Base-by-base conservation (phyloP, 2,113 vertebrate genomes). In the Rhea pennata region DNA sequence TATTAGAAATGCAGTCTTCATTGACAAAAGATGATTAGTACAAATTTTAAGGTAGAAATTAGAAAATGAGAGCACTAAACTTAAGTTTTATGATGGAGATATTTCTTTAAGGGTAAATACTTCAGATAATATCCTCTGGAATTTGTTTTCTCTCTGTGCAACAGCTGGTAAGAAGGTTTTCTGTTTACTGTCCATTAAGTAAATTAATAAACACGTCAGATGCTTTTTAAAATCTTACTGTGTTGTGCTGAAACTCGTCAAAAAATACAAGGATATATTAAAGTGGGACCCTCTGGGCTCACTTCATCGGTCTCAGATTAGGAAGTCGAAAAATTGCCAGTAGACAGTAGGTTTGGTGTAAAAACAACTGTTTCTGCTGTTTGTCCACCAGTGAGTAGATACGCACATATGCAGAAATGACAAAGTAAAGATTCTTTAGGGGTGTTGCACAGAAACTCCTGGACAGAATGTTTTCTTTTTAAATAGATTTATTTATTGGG, bases 341-440 rank as follows among this genome's bases (percentile, higher is more conserved):
- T 9, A 16, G 11, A 1, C 2, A 2, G 5, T 2, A 72, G 15
- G 2, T 48, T 67, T 61, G 6, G 4, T 48, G 29, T 44, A 54
- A 88, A 88, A 15, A 3, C 36, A 71, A 7, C 1, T 84, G 50
- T 22, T 53, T n/a, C 14, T 72, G 42, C 33, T 83, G 5, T 77
- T 81, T 65, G 21, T 19, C 6, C n/a, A 42, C 5, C 24, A 76
- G 17, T 7, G 12, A 73, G 39, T 5, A 65, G 67, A 67, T 67
- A 19, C 33, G 6, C 12, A 48, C 40, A 46, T 27, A 3, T 53
- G 15, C n/a, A 42, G 4, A 33, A 76, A 75, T 44, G 17, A 56
- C 7, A 51, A 36, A 70, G 5, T 21, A 50, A 74, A 62, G 7
- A 40, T 40, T 79, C 7, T n/a, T 46, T 46, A 29, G 24, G 48